Percentiles rank a stretch among this genome's conserved stretches.
Conservation (phyloP, 2,888 invertebrate genomes). For the Hyalella azteca region DNA sequence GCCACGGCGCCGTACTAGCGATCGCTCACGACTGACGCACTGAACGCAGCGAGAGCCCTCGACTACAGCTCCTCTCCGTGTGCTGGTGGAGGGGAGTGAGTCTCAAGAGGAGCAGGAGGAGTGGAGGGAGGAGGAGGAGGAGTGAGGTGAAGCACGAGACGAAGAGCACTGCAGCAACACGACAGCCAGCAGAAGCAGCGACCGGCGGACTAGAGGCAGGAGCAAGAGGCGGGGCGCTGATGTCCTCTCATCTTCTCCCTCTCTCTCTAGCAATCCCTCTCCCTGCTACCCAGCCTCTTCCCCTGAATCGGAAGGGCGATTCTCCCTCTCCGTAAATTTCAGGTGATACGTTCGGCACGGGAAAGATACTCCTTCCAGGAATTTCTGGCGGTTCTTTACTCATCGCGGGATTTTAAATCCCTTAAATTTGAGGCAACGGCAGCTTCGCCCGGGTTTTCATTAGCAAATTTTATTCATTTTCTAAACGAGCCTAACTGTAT, state of each 20-base stretch:
- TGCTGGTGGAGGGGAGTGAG: conserved; percentile 15
- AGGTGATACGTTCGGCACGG: background rate
- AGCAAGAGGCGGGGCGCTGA: conserved; percentile 15
- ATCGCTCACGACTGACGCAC: conserved; percentile 28
- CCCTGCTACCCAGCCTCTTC: background rate
- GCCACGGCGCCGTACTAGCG: conserved; percentile 28
- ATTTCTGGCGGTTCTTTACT: no score
- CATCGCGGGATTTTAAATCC: no score
- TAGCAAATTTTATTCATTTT: no score
- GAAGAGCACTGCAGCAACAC: conserved; percentile 37
- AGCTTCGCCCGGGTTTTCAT: no score
- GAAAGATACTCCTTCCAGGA: no score
- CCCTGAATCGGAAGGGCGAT: background rate
- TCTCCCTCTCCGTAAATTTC: conserved; percentile 14
- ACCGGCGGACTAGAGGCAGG: conserved; percentile 32
- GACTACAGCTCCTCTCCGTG: conserved; percentile 34
- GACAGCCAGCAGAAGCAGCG: conserved; percentile 32
- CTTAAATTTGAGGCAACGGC: no score
- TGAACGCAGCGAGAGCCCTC: conserved; percentile 25
- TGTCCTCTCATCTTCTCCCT: background rate
- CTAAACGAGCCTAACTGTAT: no score
- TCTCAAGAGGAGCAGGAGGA: background rate
- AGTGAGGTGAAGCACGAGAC: conserved; percentile 9
- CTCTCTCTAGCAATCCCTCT: background rate
- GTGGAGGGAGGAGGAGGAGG: conserved; percentile 10